These are phyloP conservation scores for Grallaria varia DNA, from an alignment of 2,113 vertebrate genomes.

Conservation along the genomic window DNA sequence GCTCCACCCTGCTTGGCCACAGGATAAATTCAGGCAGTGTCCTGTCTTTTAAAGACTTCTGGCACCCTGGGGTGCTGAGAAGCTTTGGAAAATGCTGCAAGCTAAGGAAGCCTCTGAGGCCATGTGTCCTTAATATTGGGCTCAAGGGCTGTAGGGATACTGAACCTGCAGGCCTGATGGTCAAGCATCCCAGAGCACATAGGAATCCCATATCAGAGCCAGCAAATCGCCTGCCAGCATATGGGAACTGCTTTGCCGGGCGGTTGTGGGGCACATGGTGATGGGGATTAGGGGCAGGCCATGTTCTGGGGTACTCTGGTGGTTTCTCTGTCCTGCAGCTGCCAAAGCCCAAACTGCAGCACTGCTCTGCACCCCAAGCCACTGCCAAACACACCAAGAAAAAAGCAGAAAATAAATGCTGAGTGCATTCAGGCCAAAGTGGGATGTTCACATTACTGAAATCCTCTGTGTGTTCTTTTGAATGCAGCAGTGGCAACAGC, in stretches of 20 bases:
- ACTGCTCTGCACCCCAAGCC: neutral
- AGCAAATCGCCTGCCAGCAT: neutral
- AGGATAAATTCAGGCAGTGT: neutral
- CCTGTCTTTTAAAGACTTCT: neutral
- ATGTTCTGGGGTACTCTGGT: neutral
- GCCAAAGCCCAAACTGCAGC: neutral
- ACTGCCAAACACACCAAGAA: neutral
- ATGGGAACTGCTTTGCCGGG: neutral
- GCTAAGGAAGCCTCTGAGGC: neutral
- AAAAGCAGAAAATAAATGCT: neutral
- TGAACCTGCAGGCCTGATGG: neutral
- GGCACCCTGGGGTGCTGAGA: neutral
- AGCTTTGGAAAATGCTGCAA: neutral
- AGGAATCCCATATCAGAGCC: neutral
- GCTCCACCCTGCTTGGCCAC: neutral
- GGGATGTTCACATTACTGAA: neutral
- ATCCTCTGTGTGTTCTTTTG: neutral
- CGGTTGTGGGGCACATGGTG: neutral
- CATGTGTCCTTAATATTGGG: neutral
- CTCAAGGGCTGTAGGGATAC: neutral
- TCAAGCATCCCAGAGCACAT: neutral
- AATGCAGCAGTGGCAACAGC: neutral
- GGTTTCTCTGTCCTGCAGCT: neutral
- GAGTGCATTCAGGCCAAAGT: neutral
- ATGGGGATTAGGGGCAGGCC: neutral